phyloP scores from a whole-genome alignment of 2,797 vertebrate species.

The Aulostomus chinensis region DNA sequence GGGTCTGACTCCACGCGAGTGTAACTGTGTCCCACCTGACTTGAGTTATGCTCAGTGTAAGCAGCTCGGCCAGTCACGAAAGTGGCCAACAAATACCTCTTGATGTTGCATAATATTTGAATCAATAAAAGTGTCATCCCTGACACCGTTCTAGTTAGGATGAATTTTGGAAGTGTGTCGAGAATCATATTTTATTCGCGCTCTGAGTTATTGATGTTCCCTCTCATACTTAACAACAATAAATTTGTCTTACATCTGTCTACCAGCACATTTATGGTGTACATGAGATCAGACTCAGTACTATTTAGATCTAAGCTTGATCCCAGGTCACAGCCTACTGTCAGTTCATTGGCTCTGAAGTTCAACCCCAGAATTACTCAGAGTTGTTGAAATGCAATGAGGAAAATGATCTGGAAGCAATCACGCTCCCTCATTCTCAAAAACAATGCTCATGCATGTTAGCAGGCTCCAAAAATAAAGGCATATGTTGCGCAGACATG shows the following conservation, averaged over 20 bases:
- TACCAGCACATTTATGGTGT: conserved; percentile 3
- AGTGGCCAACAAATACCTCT: conserved; percentile 23
- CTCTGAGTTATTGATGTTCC: conserved; percentile 12
- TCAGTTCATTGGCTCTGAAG: conserved; percentile 15
- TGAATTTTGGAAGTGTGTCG: neutral
- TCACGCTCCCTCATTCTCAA: conserved; percentile 47
- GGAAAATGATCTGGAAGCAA: conserved; percentile 67
- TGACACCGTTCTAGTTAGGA: conserved; percentile 19
- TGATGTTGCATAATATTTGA: conserved; percentile 17
- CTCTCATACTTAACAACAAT: neutral
- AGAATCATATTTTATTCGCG: neutral
- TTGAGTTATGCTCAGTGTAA: conserved; percentile 13
- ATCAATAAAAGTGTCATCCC: conserved; percentile 23
- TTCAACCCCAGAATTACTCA: conserved; percentile 28
- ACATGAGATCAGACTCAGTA: no score
- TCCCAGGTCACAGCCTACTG: conserved; percentile 14
- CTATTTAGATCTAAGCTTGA: neutral
- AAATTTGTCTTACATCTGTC: conserved; percentile 15
- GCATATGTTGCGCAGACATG: conserved; percentile 50
- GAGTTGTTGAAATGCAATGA: conserved; percentile 21
- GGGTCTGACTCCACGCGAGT: neutral
- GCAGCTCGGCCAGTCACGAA: conserved; percentile 20
- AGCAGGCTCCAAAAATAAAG: conserved; percentile 57
- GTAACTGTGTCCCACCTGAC: conserved; percentile 11
- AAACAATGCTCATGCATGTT: conserved; percentile 57